These are phyloP conservation scores for Polypterus bichir DNA, from an alignment of 2,113 vertebrate genomes.

Conservation along the genomic window DNA sequence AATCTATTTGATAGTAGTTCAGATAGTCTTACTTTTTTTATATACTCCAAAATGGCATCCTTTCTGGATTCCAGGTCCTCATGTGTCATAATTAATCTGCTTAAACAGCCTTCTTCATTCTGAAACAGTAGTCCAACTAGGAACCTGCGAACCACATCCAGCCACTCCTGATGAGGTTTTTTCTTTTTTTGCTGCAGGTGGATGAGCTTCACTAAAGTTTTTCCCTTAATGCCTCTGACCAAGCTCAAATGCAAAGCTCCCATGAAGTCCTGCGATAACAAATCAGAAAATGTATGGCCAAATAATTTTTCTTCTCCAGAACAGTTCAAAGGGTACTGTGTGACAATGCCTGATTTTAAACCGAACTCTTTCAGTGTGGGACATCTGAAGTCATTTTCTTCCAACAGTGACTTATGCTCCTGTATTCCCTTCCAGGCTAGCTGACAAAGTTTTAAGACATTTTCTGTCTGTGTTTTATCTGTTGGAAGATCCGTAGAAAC, in stretches of 20 bases:
- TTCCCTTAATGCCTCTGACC: conserved; percentile 54
- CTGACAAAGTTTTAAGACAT: conserved; percentile 40
- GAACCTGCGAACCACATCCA: conserved; percentile 62
- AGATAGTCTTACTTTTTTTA: conserved; percentile 43
- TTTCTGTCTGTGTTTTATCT: conserved; percentile 14
- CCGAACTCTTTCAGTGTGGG: conserved; percentile 44
- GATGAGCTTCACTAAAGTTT: conserved; percentile 49
- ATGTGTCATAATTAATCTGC: conserved; percentile 16
- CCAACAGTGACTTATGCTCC: conserved; percentile 36
- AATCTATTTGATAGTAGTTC: conserved; percentile 48
- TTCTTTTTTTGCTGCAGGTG: conserved; percentile 53
- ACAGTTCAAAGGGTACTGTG: conserved; percentile 18
- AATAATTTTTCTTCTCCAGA: conserved; percentile 13
- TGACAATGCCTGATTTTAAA: conserved; percentile 38
- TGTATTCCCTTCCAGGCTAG: conserved; percentile 68
- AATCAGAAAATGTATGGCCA: conserved; percentile 48
- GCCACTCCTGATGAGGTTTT: conserved; percentile 56
- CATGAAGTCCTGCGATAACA: conserved; percentile 67
- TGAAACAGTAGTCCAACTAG: conserved; percentile 63
- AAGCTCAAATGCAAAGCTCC: conserved; percentile 55
- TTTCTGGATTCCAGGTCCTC: conserved; percentile 36
- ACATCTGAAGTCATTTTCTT: conserved; percentile 20
- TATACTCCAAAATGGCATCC: conserved; percentile 41
- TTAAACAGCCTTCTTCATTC: conserved; percentile 25
- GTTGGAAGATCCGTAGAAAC: conserved; percentile 3